Conservation (phyloP, 1,140 invertebrate species). For the Gryllus bimaculatus region DNA sequence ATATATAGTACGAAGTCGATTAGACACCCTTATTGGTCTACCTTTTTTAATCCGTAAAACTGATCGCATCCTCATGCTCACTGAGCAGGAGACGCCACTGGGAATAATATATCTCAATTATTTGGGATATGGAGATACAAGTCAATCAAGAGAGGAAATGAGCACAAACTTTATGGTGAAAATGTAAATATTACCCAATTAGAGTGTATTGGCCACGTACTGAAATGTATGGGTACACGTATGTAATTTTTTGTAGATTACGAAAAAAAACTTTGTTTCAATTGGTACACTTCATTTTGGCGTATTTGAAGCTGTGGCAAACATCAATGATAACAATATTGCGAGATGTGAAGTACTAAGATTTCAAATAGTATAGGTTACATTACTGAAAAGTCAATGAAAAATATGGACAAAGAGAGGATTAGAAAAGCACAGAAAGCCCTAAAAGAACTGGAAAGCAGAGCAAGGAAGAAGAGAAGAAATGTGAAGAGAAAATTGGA, state of each 20-base stretch:
- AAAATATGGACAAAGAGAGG: conserved; percentile 19
- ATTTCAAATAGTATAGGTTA: conserved; percentile 17
- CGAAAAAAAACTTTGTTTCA: conserved; percentile 23
- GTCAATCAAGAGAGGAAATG: neutral
- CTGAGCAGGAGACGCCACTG: neutral
- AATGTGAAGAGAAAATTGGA: conserved; percentile 18
- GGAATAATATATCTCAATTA: neutral
- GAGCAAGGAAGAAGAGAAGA: conserved; percentile 19
- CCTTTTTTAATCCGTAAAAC: too few species aligned
- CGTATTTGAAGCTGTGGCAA: conserved; percentile 20
- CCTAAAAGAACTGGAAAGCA: conserved; percentile 12
- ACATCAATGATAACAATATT: conserved; percentile 10
- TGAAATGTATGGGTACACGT: neutral
- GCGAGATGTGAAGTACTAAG: conserved; percentile 17
- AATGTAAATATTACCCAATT: neutral
- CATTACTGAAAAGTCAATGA: conserved; percentile 8
- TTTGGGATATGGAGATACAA: neutral
- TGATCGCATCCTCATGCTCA: too few species aligned
- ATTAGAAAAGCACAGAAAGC: conserved; percentile 17
- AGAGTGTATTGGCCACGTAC: neutral
- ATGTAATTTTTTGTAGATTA: conserved; percentile 21
- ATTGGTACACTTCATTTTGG: conserved; percentile 17
- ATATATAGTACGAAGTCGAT: too few species aligned
- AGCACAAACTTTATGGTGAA: neutral
- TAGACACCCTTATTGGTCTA: too few species aligned